These are phyloP conservation scores for Petrocephalus microphthalmus DNA, from an alignment of 2,113 vertebrate genomes.

Conservation along the genomic window DNA sequence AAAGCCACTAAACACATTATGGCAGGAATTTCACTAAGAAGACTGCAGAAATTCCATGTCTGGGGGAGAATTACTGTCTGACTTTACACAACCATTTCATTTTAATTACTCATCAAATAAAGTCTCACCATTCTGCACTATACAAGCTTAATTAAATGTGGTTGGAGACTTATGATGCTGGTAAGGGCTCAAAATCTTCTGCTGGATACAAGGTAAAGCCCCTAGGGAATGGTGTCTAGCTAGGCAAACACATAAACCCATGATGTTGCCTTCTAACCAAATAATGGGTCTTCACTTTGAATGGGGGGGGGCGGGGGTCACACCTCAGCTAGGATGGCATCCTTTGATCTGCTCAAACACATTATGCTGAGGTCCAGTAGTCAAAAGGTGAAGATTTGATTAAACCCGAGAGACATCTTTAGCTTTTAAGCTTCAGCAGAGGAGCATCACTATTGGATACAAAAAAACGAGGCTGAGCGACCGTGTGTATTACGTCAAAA, in stretches of 20 bases:
- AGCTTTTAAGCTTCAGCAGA: not conserved
- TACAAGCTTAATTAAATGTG: not conserved
- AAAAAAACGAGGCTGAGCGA: not conserved
- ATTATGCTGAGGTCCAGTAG: not conserved
- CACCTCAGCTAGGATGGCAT: not conserved
- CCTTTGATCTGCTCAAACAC: not conserved
- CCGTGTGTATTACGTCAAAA: not conserved
- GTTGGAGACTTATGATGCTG: not conserved
- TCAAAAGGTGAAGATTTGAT: not conserved
- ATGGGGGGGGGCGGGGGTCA: not conserved
- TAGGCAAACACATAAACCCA: not conserved
- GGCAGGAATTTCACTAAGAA: not conserved
- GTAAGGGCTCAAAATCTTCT: not conserved
- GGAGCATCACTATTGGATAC: not conserved
- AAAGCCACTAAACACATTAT: not conserved
- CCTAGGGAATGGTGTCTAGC: not conserved
- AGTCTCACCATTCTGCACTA: not conserved
- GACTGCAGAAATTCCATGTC: not conserved
- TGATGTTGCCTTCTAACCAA: not conserved
- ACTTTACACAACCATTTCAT: not conserved
- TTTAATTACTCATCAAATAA: not conserved
- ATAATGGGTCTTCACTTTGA: not conserved
- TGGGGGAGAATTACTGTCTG: not conserved
- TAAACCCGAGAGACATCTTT: not conserved
- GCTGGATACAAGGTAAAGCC: not conserved